phyloP scores from a whole-genome alignment of 2,888 invertebrate species.

The Pteria penguin region DNA sequence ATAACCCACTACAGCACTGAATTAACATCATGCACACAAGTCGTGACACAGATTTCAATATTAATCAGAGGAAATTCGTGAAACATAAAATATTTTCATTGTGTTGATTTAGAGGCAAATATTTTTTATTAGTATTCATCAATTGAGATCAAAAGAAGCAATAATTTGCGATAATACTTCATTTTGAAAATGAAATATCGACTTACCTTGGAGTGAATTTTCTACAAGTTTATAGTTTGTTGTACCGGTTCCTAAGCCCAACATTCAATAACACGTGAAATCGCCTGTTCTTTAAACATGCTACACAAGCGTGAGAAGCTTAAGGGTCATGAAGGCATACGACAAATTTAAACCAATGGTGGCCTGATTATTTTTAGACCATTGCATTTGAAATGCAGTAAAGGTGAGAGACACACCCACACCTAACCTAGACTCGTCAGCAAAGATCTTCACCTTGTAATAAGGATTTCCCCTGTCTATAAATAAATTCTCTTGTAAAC shows the following conservation, averaged over 20 bases:
- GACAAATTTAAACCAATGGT: background rate
- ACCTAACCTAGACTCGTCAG: background rate
- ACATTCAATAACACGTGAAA: background rate
- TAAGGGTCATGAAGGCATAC: background rate
- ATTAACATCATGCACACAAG: too few relatives aligned
- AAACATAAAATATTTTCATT: too few relatives aligned
- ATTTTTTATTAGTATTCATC: too few relatives aligned
- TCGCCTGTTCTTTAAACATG: background rate
- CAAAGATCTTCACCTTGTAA: background rate
- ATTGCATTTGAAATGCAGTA: too few relatives aligned
- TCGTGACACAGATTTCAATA: too few relatives aligned
- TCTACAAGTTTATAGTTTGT: background rate
- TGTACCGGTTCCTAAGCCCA: background rate
- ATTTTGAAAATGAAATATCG: too few relatives aligned
- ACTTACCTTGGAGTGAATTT: too few relatives aligned
- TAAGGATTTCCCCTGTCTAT: background rate
- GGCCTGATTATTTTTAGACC: background rate
- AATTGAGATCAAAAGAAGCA: too few relatives aligned
- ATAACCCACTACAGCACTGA: too few relatives aligned
- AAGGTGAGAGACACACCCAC: background rate
- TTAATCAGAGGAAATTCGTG: too few relatives aligned
- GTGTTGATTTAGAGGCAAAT: too few relatives aligned
- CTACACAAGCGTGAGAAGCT: background rate
- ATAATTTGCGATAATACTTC: too few relatives aligned
- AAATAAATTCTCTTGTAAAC: background rate